Evolutionary conservation across 2,113 vertebrate species (phyloP), one percentile per base, ranked within the genome.

Genomic region (Pteropus alecto): DNA sequence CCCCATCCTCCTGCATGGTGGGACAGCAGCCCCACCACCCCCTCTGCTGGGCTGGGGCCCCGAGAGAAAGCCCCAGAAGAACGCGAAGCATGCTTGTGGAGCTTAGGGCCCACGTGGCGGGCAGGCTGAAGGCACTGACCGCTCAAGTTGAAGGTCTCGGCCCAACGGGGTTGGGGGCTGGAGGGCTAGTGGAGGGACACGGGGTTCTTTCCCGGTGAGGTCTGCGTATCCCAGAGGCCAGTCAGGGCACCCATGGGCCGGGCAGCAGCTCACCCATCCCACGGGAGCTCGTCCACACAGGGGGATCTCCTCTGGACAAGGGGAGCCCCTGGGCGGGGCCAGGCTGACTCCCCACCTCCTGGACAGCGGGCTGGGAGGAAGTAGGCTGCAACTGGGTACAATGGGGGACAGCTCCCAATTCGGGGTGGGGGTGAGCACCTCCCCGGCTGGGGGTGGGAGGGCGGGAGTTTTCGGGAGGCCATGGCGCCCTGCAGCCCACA

Each of bases 51-150:
- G 19, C 35, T 15, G n/a, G 70, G 35, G 13, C 38, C 18, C 68
- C 76, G 24, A 33, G 41, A 83, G 43, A 60, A 87, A 84, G 10
- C 15, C 22, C 41, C 18, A 0, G 3, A 3, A 13, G 38, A 56
- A 28, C 0, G 14, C 51, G 13, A 24, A 43, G 63, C 16, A 0
- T 46, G 8, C 5, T 2, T 16, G 11, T 48, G 58, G 41, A 6
- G 63, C 63, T 83, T 15, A 43, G 33, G 60, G 54, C 54, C 33
- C 48, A 14, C 1, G 48, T 8, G 0, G 7, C 63, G 70, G 19
- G 14, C 43, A 1, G 71, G 43, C 1, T 0, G 3, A 5, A 2
- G 43, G 51, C 28, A 0, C 54, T 28, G 33, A 24, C n/a, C 43
- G 70, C 83, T 63, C 24, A 33, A 33, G 61, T 95, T 71, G 22